A percentile compares a stretch with the other conserved stretches of the same genome.
Conservation (phyloP, 2,797 vertebrate genomes). For the Peromyscus melanophrys region DNA sequence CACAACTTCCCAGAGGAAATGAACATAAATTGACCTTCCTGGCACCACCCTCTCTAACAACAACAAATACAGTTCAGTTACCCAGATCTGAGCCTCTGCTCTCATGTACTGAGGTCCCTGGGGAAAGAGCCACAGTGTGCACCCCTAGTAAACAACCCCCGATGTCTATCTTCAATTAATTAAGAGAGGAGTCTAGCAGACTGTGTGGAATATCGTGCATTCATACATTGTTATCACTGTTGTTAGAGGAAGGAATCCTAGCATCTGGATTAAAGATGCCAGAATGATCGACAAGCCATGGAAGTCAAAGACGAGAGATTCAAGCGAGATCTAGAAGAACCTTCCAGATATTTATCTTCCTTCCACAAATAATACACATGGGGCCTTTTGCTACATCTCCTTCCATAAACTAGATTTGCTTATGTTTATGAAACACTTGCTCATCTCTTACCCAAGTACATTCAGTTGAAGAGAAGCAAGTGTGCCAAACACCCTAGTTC, state of each 20-base stretch:
- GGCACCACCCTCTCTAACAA: neutral
- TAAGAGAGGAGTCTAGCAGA: neutral
- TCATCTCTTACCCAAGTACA: neutral
- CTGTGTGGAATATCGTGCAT: neutral
- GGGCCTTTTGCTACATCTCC: neutral
- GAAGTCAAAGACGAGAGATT: neutral
- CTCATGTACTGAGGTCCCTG: neutral
- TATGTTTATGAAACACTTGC: neutral
- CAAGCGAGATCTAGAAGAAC: neutral
- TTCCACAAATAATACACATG: neutral
- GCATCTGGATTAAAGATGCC: neutral
- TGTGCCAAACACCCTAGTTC: neutral
- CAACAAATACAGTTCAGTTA: neutral
- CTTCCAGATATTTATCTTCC: conserved; percentile 25
- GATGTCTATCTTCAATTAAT: conserved; percentile 9
- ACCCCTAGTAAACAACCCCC: neutral
- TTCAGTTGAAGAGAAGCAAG: neutral
- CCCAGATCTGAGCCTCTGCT: neutral
- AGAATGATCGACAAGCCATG: neutral
- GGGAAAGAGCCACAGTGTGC: neutral
- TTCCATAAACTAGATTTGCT: neutral
- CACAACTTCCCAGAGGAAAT: neutral
- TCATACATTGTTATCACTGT: neutral
- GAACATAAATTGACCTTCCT: neutral
- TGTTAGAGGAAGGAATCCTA: conserved; percentile 22